Evolutionary conservation across 2,113 vertebrate genomes (phyloP).

Genomic region (Suricata suricatta): DNA sequence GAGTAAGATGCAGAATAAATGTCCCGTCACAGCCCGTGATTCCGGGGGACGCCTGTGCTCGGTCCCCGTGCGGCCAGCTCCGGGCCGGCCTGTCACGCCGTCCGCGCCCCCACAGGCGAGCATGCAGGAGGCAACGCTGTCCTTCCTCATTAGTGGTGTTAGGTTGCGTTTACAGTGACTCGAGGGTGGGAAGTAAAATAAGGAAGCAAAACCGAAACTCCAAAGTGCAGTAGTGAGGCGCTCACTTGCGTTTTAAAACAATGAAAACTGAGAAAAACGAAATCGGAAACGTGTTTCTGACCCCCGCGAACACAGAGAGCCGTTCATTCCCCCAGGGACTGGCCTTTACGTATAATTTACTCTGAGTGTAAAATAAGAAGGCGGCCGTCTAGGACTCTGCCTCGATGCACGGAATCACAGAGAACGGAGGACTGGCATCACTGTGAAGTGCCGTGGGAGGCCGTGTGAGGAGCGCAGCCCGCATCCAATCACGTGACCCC

Average conservation of each 20-base stretch:
- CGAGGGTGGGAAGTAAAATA: background rate
- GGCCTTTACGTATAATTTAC: accelerated
- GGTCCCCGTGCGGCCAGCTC: too few relatives aligned
- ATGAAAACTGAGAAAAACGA: background rate
- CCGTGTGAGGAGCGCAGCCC: accelerated
- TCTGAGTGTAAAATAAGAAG: background rate
- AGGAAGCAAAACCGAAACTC: background rate
- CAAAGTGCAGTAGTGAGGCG: accelerated
- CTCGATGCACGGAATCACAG: accelerated
- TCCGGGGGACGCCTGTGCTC: accelerated
- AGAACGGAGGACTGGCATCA: accelerated
- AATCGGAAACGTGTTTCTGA: too few relatives aligned
- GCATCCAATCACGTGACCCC: accelerated
- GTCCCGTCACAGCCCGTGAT: accelerated
- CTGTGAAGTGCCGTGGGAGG: accelerated
- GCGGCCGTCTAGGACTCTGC: background rate
- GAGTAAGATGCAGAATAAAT: accelerated
- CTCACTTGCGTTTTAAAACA: background rate
- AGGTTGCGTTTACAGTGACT: background rate
- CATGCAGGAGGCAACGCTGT: background rate
- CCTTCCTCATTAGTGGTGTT: background rate
- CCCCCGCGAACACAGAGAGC: accelerated
- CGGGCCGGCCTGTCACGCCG: too few relatives aligned
- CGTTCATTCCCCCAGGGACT: background rate
- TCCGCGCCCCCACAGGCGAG: background rate